Conservation (phyloP, 2,888 invertebrate genomes). For the Tipula lateralis region DNA sequence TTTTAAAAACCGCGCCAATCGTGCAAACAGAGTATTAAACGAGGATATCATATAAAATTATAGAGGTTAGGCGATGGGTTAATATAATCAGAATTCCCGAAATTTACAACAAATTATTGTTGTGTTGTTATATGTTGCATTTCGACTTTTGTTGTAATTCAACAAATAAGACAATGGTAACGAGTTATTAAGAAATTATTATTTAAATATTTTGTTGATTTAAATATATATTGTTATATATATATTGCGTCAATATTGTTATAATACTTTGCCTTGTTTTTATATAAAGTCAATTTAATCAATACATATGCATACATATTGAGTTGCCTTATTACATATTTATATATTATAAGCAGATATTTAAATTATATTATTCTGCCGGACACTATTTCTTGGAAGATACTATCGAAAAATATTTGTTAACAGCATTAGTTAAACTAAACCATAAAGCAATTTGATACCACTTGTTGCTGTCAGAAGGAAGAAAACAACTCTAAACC, state of each 20-base stretch:
- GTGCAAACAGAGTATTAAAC: neutral
- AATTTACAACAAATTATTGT: neutral
- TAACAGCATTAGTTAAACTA: neutral
- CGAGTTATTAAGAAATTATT: constrained; percentile 4
- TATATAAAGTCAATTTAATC: neutral
- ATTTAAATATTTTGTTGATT: too few relatives aligned
- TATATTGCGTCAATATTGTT: neutral
- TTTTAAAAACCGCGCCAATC: neutral
- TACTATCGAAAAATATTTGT: neutral
- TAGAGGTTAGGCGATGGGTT: neutral
- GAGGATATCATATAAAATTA: neutral
- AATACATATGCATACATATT: too few relatives aligned
- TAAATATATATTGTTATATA: neutral
- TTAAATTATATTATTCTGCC: too few relatives aligned
- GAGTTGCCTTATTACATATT: neutral
- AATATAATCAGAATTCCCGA: neutral
- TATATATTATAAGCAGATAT: neutral
- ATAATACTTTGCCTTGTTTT: neutral
- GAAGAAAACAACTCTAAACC: neutral
- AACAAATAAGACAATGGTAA: neutral
- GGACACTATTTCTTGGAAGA: neutral
- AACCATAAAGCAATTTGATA: neutral
- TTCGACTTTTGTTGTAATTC: neutral
- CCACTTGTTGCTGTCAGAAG: neutral
- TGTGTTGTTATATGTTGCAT: neutral